Base-by-base conservation (phyloP, 2,113 vertebrate genomes). In the Lepisosteus osseus region DNA sequence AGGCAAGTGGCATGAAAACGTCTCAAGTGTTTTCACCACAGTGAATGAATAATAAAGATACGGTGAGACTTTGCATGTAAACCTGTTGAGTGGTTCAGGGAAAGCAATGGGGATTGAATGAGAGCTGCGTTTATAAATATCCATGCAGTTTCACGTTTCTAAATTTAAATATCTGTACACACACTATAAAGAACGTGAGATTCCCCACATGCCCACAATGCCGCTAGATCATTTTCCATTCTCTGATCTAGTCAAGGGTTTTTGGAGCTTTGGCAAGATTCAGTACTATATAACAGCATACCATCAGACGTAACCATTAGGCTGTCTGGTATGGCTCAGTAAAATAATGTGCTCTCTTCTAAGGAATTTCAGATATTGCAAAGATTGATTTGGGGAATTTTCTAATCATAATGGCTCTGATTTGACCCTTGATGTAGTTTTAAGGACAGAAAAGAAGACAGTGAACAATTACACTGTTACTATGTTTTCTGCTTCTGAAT, bases 131-230 rank as follows among this genome's bases (percentile, higher is more conserved):
- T 83, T 85, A 81, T 66, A 77, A 74, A 77, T 57, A 67, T 72
- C 29, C 0, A 57, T 15, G 66, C 55, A 17, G 70, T 80, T 80
- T 79, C 72, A 40, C 7, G 79, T 73, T 29, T 72, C 81, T 89
- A 89, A 82, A 85, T 85, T 85, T 89, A 87, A 84, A 73, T 68
- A 3, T 40, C 67, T 71, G 74, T 79, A 80, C 81, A 86, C 74
- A 69, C n/a, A 54, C 79, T 78, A 72, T 69, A 76, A 73, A 81
- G 78, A 83, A 83, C 82, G 68, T 56, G 40, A 74, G 74, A 82
- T 85, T 82, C 78, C 80, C 44, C 6, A 68, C 79, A 61, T 82
- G 74, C 82, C 76, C 75, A 56, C 73, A 74, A 69, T 79, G 73
- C 76, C 81, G 76, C 43, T 57, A 61, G 70, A 68, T 76, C 75